Evolutionary conservation across 2,113 vertebrate genomes (phyloP), one percentile per base, ranked within the genome.

Genomic region (Brachyhypopomus gauderio): DNA sequence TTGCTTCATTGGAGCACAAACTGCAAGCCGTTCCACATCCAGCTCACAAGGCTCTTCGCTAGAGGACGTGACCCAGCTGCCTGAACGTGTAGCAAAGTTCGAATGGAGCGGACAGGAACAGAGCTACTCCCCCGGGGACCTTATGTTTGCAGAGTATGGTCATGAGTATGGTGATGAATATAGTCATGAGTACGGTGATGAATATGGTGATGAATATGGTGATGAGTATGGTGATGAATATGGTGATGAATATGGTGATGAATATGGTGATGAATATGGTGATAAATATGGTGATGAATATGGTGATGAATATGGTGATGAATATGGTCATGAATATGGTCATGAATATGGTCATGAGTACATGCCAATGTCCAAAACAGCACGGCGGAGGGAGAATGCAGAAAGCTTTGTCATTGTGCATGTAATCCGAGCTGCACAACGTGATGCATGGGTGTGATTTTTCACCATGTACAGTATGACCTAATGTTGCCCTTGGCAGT

Each of bases 401-500:
- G 58, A 52, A 60, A 9, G 36, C 45, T 79, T 58, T 72, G 74
- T 84, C 78, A 81, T 23, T 45, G 6, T 25, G 27, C n/a, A n/a
- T 66, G 80, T 80, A 72, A 83, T 60, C 41, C 16, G 30, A 84
- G 66, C 34, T 8, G 38, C 16, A n/a, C 55, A 62, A 30, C 60
- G 74, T 73, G 60, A 80, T 77, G 63, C 69, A 69, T 69, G 74
- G 30, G 74, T 38, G 45, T 25, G 36, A 36, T 71, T 64, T 72
- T 76, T 77, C 7, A 48, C 41, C 73, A 69, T 72, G 66, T 77
- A 64, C 41, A 72, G 41, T 82, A 81, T 66, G 66, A 78, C 75
- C 84, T 82, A 78, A 82, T 86, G 82, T 85, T 85, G 77, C 41
- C 70, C 58, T 85, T 88, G 87, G 83, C 85, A 84, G 52, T n/a